Evolutionary conservation across 2,888 invertebrate genomes (phyloP).

Genomic region (Ellobium chinense): DNA sequence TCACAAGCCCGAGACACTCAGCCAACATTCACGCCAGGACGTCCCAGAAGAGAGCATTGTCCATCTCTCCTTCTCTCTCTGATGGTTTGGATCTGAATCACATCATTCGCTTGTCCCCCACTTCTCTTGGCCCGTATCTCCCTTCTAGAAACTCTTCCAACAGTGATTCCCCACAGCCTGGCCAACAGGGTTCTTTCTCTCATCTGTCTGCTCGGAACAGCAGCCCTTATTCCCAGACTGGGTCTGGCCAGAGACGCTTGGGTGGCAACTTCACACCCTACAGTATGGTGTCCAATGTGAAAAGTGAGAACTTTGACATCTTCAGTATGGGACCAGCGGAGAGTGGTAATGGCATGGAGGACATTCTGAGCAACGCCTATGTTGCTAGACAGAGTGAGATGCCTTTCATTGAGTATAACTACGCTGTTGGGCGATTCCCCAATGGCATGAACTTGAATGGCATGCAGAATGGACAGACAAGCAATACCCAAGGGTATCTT

Average conservation of each 20-base stretch:
- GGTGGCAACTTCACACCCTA: conserved; percentile 49
- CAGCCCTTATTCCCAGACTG: conserved; percentile 71
- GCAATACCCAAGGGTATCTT: neutral
- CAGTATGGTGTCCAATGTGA: conserved; percentile 55
- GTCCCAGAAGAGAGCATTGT: conserved; percentile 72
- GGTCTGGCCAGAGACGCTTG: conserved; percentile 64
- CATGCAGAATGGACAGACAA: neutral
- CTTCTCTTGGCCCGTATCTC: conserved; percentile 75
- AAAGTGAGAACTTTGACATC: conserved; percentile 61
- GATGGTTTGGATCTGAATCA: conserved; percentile 78
- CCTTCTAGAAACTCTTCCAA: conserved; percentile 70
- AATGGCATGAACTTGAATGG: conserved; percentile 9
- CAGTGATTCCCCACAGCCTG: conserved; percentile 68
- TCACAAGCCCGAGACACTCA: conserved; percentile 74
- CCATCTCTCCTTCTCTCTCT: conserved; percentile 75
- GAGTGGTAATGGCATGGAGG: conserved; percentile 59
- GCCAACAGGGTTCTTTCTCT: conserved; percentile 72
- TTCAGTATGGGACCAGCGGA: conserved; percentile 50
- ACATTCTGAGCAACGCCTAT: conserved; percentile 71
- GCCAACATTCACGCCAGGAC: conserved; percentile 68
- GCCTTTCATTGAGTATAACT: conserved; percentile 68
- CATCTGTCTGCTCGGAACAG: conserved; percentile 76
- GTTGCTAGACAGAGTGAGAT: conserved; percentile 72
- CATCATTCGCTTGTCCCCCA: conserved; percentile 79
- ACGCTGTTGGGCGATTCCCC: conserved; percentile 43